These are phyloP conservation scores for Drosophila vallismaia DNA, from an alignment of 2,888 invertebrate genomes.

Conservation along the genomic window DNA sequence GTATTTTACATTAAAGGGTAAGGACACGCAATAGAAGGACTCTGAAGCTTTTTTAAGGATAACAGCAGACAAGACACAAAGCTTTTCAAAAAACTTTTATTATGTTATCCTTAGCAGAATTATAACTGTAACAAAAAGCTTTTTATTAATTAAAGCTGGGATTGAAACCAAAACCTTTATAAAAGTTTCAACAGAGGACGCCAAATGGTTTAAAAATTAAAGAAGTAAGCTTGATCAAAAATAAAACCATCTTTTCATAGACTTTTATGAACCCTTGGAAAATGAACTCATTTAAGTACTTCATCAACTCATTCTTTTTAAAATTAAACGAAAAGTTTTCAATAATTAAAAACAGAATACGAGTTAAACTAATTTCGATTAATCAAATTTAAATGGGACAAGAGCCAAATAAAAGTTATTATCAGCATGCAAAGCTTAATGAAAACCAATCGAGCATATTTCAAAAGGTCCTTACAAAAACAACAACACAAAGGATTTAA, in stretches of 20 bases:
- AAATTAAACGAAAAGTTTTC: neutral
- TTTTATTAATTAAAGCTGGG: neutral
- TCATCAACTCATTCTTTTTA: neutral
- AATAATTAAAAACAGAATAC: neutral
- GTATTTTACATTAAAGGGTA: neutral
- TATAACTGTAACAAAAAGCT: neutral
- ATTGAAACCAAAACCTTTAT: neutral
- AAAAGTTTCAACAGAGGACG: neutral
- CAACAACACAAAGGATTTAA: conserved; percentile 13
- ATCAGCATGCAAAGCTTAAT: conserved; percentile 26
- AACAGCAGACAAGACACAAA: neutral
- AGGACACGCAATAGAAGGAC: neutral
- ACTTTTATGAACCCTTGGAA: neutral
- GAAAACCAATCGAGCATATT: conserved; percentile 31
- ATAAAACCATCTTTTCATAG: too few species aligned
- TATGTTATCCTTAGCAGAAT: neutral
- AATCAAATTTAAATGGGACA: conserved; percentile 16
- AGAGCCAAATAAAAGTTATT: conserved; percentile 15
- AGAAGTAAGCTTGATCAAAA: too few species aligned
- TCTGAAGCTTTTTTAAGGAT: neutral
- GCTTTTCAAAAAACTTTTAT: neutral
- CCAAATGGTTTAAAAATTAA: neutral
- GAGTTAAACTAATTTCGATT: conserved; percentile 11
- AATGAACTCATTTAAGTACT: neutral
- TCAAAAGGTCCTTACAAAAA: conserved; percentile 31